phyloP scores from a whole-genome alignment of 2,113 vertebrate species.

The Centrocercus urophasianus region DNA sequence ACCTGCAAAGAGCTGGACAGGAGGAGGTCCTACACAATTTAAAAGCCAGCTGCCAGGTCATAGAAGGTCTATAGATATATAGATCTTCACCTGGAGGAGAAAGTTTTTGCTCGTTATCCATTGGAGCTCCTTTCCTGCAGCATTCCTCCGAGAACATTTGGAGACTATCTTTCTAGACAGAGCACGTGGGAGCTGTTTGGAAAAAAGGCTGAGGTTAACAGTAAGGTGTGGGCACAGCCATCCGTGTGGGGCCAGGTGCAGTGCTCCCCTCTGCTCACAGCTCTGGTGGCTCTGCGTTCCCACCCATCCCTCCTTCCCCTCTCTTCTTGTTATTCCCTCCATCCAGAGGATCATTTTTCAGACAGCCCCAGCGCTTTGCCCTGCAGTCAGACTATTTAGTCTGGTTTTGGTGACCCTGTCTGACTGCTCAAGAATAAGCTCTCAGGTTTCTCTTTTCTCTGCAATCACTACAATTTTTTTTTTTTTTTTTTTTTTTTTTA shows the following conservation, averaged over 20 bases:
- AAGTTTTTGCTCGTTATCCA: not conserved
- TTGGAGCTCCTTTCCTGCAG: not conserved
- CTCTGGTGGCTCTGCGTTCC: not conserved
- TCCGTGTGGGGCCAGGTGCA: not conserved
- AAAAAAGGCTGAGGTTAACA: not conserved
- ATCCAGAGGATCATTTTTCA: conserved; percentile 78
- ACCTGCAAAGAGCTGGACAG: too few species aligned
- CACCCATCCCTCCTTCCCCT: not conserved
- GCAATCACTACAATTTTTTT: conserved; percentile 30
- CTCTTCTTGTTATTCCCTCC: conserved; percentile 30
- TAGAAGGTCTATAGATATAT: too few species aligned
- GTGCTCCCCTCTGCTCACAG: accelerated
- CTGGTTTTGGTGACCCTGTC: conserved; percentile 86
- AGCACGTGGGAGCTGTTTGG: not conserved
- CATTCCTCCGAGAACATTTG: not conserved
- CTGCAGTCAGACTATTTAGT: conserved; percentile 87
- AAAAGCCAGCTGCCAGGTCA: too few species aligned
- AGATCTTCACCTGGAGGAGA: accelerated
- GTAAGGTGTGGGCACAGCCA: accelerated
- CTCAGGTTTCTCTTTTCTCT: conserved; percentile 79
- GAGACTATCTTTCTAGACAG: not conserved
- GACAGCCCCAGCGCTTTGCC: conserved; percentile 72
- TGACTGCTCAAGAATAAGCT: conserved; percentile 75
- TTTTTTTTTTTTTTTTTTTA: not conserved
- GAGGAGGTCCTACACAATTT: too few species aligned